These are phyloP conservation scores for Cyanistes caeruleus DNA, from an alignment of 2,113 vertebrate species.

Conservation along the genomic window DNA sequence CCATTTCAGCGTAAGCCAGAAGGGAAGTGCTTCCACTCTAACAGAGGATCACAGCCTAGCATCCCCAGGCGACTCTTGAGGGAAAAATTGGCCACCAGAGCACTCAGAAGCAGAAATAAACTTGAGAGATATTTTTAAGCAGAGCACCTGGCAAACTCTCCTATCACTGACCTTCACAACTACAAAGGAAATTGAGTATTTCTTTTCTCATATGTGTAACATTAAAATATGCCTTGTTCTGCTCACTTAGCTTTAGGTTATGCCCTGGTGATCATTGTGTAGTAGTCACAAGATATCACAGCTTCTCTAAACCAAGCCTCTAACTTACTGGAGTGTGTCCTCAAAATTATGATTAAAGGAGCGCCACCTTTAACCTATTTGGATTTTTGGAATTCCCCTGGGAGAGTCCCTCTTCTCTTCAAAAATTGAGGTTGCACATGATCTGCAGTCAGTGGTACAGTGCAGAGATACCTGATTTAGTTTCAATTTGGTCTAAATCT, in stretches of 20 bases:
- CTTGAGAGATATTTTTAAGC: background rate
- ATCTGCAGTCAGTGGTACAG: background rate
- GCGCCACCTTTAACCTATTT: background rate
- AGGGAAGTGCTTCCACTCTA: background rate
- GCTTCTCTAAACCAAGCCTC: background rate
- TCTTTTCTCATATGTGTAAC: background rate
- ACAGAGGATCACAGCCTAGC: background rate
- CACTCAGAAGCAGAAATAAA: background rate
- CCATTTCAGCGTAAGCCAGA: background rate
- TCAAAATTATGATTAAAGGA: background rate
- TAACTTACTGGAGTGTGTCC: background rate
- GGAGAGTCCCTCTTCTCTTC: background rate
- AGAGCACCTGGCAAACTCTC: background rate
- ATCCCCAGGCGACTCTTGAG: background rate
- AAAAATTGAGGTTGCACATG: background rate
- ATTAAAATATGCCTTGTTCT: background rate
- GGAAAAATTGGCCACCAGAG: background rate
- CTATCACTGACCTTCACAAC: background rate
- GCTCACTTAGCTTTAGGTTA: background rate
- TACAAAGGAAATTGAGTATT: background rate
- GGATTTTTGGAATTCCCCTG: background rate
- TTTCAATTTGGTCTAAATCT: background rate
- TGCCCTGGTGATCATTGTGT: background rate
- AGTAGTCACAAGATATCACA: background rate
- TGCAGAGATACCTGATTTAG: background rate